Evolutionary conservation across 2,888 invertebrate species (phyloP), one percentile per base, ranked within the genome.

Genomic region (Apotomis betuletana): DNA sequence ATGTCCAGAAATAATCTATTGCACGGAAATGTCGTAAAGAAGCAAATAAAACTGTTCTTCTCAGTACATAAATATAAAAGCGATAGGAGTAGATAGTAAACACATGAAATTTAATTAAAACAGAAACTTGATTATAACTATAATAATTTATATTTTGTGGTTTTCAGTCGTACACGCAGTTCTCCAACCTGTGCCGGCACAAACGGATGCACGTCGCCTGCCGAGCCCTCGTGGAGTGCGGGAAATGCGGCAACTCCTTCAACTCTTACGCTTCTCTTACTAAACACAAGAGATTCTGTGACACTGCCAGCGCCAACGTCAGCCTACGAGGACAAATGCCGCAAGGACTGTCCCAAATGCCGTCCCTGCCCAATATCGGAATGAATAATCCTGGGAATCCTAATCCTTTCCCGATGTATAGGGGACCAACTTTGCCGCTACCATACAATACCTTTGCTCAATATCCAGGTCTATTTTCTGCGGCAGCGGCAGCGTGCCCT

Each of bases 151-250:
- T 41, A 74, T 80, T 81, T 80, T 69, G 76, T 94, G 0, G 27
- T 27, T 27, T 94, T 38, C 94, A 96, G 95, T 96, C 98, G 9
- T 99, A 99, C 94, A 99, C 99, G 3, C 99, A 99, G 93, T 99
- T 99, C 91, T 99, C 99, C 54, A 99, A 99, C 90, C 94, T 99
- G 84, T 99, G 99, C 87, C 97, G 99, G n/a, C 99, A 99, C 94
- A 99, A 98, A 87, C 97, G 99, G 72, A 99, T 99, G 98, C 99
- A 99, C 94, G 96, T 97, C 69, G 97, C 98, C 86, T 99, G 99
- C 89, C 96, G 98, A 81, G 97, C 97, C 90, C 96, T 97, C 85
- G 97, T 98, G 84, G 98, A 98, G 94, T 99, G 99, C 92, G 96
- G 95, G 82, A 98, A 98, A 95, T 99, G 99, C 86, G 96, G 97